phyloP scores from a whole-genome alignment of 2,113 vertebrate genomes.

The Isichthys henryi region DNA sequence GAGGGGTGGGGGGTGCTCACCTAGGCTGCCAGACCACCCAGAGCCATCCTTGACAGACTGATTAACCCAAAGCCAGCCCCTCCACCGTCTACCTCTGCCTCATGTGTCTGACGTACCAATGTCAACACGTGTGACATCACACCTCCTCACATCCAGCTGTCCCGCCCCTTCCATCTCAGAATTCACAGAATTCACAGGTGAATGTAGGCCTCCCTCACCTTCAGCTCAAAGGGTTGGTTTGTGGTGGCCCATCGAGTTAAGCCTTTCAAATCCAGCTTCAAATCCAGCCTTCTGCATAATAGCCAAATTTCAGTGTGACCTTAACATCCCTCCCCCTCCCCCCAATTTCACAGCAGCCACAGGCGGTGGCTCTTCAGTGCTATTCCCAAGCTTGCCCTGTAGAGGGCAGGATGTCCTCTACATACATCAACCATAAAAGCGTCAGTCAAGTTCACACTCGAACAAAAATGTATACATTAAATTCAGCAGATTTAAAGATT shows the following conservation, averaged over 20 bases:
- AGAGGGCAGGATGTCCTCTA: neutral
- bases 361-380: neutral
- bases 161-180: neutral
- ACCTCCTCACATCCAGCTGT: neutral
- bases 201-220: neutral
- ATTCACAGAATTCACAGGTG: neutral
- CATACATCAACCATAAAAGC: neutral
- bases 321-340: neutral
- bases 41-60: neutral
- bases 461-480: neutral
- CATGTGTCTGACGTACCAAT: neutral
- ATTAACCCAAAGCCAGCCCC: neutral
- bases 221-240: neutral
- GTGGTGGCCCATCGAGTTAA: neutral
- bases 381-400: neutral
- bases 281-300: neutral
- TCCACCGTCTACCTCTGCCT: neutral
- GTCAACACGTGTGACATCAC: neutral
- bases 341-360: neutral
- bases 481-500: neutral
- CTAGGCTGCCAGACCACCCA: neutral
- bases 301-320: neutral
- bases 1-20: neutral
- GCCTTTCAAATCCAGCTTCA: too few relatives aligned
- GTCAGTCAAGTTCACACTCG: neutral